Conservation (phyloP, 2,113 vertebrate species). For the Pituophis catenifer region DNA sequence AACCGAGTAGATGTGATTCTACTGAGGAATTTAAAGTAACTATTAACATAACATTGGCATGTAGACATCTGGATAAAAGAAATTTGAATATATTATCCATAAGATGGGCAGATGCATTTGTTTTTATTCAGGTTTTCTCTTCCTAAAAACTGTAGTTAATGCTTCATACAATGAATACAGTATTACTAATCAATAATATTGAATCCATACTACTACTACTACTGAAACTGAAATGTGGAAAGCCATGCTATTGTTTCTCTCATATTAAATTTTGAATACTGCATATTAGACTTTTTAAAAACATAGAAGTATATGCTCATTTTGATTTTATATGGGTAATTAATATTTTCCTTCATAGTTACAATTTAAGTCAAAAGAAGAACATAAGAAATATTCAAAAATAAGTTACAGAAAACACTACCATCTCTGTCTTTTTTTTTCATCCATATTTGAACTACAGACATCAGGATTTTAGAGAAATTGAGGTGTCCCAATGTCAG, state of each 20-base stretch:
- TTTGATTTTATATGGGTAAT: background rate
- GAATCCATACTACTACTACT: background rate
- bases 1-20: no score
- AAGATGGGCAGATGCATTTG: constrained; percentile 13
- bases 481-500: background rate
- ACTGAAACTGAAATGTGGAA: background rate
- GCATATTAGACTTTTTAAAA: constrained; percentile 32
- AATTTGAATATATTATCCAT: constrained; percentile 21
- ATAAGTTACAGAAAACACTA: background rate
- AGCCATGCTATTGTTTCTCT: background rate
- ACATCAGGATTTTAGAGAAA: background rate
- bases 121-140: background rate
- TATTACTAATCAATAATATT: no score
- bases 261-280: background rate
- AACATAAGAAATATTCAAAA: background rate
- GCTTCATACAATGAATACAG: constrained; percentile 11
- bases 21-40: background rate
- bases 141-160: constrained; percentile 12
- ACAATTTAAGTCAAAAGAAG: background rate
- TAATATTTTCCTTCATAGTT: background rate
- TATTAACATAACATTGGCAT: constrained; percentile 25
- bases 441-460: background rate
- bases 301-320: background rate
- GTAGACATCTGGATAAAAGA: constrained; percentile 14
- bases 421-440: background rate